Percentiles rank a stretch among this genome's conserved stretches.
phyloP scores from a whole-genome alignment of 30 jellyfish, hydroid and myxozoan species.

The Turritopsis rubra region DNA sequence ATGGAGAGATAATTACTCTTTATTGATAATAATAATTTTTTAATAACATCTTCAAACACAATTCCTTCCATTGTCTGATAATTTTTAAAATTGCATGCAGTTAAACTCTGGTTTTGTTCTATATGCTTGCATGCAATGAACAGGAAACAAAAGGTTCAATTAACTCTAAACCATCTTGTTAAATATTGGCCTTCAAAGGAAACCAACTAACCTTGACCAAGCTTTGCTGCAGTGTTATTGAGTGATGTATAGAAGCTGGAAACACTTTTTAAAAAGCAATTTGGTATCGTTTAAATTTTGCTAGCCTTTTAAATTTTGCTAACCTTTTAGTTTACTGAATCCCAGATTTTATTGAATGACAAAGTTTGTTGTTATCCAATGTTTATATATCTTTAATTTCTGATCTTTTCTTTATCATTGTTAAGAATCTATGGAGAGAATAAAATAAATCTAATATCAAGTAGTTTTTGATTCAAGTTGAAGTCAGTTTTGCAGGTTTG shows the following conservation, averaged over 20 bases:
- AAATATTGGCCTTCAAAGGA: background rate
- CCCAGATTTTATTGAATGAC: background rate
- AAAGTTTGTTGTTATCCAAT: background rate
- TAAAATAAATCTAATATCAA: too few relatives aligned
- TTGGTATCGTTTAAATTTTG: background rate
- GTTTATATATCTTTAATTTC: too few relatives aligned
- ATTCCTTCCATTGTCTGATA: background rate
- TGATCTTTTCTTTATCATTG: too few relatives aligned
- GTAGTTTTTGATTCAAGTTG: too few relatives aligned
- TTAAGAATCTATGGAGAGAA: background rate
- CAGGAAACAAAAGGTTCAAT: background rate
- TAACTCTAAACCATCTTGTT: background rate
- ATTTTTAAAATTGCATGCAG: background rate
- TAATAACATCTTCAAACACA: background rate
- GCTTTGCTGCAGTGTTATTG: background rate
- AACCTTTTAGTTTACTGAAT: background rate
- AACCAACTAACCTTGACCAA: background rate
- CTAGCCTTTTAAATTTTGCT: too few relatives aligned
- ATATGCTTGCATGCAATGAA: background rate
- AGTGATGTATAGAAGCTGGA: background rate
- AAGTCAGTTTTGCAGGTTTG: background rate
- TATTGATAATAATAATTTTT: too few relatives aligned
- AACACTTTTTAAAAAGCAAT: background rate
- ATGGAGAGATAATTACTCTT: background rate
- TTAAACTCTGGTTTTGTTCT: background rate